Conservation (phyloP, 1,140 invertebrate species). For the Formica selysi region DNA sequence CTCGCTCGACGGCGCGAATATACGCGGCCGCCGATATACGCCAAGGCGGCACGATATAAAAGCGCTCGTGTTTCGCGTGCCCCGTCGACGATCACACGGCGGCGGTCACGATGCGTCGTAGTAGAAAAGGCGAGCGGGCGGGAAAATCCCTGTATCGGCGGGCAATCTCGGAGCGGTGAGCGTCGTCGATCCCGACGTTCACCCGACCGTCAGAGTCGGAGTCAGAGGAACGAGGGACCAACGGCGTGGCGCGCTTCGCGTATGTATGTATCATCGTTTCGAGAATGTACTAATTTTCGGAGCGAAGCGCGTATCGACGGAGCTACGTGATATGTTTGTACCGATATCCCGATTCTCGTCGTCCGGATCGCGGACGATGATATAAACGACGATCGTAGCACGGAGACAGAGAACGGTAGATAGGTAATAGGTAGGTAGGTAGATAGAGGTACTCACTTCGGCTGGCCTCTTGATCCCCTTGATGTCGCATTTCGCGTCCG, state of each 20-base stretch:
- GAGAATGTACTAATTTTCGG: background rate
- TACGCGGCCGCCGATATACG: too few species aligned
- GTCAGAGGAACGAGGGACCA: background rate
- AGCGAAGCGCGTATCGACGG: too few species aligned
- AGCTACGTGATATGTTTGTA: too few species aligned
- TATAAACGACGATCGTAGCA: too few species aligned
- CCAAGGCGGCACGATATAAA: background rate
- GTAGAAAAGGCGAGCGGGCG: slow-evolving; percentile 28
- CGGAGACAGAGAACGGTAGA: too few species aligned
- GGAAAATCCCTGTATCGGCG: slow-evolving; percentile 9
- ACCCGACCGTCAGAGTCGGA: background rate
- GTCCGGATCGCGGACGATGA: too few species aligned
- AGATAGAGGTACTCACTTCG: slow-evolving; percentile 89
- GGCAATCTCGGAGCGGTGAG: background rate
- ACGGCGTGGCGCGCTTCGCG: slow-evolving; percentile 64
- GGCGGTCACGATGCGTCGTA: slow-evolving; percentile 2
- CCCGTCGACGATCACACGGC: background rate
- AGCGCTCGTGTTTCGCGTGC: background rate
- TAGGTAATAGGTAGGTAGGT: background rate
- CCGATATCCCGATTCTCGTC: too few species aligned
- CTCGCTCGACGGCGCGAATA: slow-evolving; percentile 39
- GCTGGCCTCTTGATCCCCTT: slow-evolving; percentile 95
- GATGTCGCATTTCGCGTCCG: slow-evolving; percentile 92
- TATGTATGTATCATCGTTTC: too few species aligned
- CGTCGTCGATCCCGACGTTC: slow-evolving; percentile 14